These are phyloP conservation scores for Cygnus atratus DNA, from an alignment of 2,113 vertebrate genomes.

Conservation along the genomic window DNA sequence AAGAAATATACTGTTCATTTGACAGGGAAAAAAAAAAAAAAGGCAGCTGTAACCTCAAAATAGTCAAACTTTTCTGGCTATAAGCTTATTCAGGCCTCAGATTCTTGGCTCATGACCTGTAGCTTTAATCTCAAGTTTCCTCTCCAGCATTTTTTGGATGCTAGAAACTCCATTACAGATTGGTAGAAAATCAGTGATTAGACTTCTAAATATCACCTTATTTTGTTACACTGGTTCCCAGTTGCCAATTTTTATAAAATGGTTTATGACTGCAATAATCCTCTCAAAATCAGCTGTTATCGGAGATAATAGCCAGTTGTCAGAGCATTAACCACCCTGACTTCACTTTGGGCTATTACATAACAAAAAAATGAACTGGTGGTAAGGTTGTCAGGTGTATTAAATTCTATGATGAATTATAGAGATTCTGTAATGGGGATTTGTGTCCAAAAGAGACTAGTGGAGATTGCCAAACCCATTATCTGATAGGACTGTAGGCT, in stretches of 20 bases:
- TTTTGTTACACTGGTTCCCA: slow-evolving; percentile 62
- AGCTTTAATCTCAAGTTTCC: slow-evolving; percentile 32
- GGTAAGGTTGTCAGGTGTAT: slow-evolving; percentile 75
- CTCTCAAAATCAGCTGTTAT: slow-evolving; percentile 70
- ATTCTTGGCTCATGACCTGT: background rate
- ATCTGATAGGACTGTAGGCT: slow-evolving; percentile 61
- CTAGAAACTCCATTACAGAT: slow-evolving; percentile 41
- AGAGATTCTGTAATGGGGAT: slow-evolving; percentile 64
- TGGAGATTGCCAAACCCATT: slow-evolving; percentile 74
- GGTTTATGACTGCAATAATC: slow-evolving; percentile 72
- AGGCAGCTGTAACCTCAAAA: background rate
- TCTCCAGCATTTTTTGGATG: slow-evolving; percentile 28
- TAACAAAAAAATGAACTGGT: slow-evolving; percentile 70
- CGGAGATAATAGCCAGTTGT: slow-evolving; percentile 72
- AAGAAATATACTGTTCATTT: background rate
- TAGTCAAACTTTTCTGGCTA: background rate
- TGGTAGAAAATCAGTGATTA: slow-evolving; percentile 52
- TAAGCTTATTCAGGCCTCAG: background rate
- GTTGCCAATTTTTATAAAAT: slow-evolving; percentile 70
- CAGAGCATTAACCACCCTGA: slow-evolving; percentile 73
- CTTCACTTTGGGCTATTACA: slow-evolving; percentile 73
- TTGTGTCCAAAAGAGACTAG: slow-evolving; percentile 68
- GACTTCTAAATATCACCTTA: slow-evolving; percentile 55
- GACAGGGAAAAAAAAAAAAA: background rate
- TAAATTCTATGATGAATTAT: slow-evolving; percentile 76